Conservation (phyloP, 2,888 invertebrate species). For the Resseliella maxima region DNA sequence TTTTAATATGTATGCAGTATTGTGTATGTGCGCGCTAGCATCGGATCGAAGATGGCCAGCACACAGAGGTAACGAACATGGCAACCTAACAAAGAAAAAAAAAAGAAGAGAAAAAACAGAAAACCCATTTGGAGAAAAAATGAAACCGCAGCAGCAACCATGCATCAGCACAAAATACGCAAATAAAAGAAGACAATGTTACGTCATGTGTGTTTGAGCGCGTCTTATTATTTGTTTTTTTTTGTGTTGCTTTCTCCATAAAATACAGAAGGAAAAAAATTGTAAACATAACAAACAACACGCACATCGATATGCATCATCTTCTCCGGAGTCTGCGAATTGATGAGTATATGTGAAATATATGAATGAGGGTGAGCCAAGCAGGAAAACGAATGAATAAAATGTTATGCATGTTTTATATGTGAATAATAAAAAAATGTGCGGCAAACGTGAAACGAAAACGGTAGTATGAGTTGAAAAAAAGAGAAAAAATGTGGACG, state of each 20-base stretch:
- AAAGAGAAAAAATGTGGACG: slow-evolving; percentile 13
- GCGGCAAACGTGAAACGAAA: background rate
- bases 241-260: background rate
- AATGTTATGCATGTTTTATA: slow-evolving; percentile 43
- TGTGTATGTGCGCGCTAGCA: background rate
- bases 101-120: background rate
- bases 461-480: background rate
- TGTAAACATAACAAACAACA: slow-evolving; percentile 49
- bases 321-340: background rate
- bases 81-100: background rate
- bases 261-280: slow-evolving; percentile 27
- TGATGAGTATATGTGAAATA: background rate
- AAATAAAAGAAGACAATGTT: slow-evolving; percentile 41
- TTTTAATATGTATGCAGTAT: slow-evolving; percentile 10
- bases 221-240: background rate
- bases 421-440: slow-evolving; percentile 46
- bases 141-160: slow-evolving; percentile 7
- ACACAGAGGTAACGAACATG: background rate
- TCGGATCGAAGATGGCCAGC: background rate
- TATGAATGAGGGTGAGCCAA: background rate
- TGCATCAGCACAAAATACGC: slow-evolving; percentile 18
- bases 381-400: slow-evolving; percentile 53
- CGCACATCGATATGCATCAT: slow-evolving; percentile 36
- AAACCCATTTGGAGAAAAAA: slow-evolving; percentile 30
- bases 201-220: slow-evolving; percentile 7